Evolutionary conservation across 2,113 vertebrate genomes (phyloP), one percentile per base, ranked within the genome.

Genomic region (Puffinus mauretanicus): DNA sequence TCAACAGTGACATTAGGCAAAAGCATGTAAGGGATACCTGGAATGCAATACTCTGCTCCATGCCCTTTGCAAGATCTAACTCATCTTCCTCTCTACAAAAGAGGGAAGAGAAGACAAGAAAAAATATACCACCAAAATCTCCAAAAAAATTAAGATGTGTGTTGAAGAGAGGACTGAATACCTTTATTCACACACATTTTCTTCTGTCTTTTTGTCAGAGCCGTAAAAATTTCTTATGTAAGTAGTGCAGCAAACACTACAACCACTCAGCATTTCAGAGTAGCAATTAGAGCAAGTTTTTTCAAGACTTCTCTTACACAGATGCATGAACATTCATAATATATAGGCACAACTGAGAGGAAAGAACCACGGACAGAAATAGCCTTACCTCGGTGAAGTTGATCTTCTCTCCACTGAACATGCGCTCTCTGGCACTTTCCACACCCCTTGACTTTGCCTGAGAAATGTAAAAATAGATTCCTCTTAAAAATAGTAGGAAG

Each of bases 391-490:
- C 99, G 4, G 99, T 99, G 96, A 99, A 99, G 98, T 99, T 99
- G 96, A 99, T 99, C 98, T 99, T 99, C 79, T 99, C 98, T 16
- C 99, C 99, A 9, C 71, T 97, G 97, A 99, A 99, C 99, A 99
- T 99, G 87, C 77, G 98, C 49, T 99, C 98, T 62, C 99, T 98
- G 54, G 99, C 99, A 21, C 98, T 97, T 90, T 99, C 99, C 88
- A 99, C 97, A 16, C 98, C 99, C 92, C 99, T 98, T 25, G 99
- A 99, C 97, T 99, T 99, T 5, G 98, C 99, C 99, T 99, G 93
- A 61, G 79, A 97, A 96, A 93, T 44, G 40, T 91, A 95, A 86
- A 94, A 90, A 94, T 55, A 84, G 79, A 85, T 26, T 69, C n/a
- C 47, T 91, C 69, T 91, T 65, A 82, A 62, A 60, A 83, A 80